phyloP scores from a whole-genome alignment of 2,888 invertebrate genomes.

The Cephus runcator region DNA sequence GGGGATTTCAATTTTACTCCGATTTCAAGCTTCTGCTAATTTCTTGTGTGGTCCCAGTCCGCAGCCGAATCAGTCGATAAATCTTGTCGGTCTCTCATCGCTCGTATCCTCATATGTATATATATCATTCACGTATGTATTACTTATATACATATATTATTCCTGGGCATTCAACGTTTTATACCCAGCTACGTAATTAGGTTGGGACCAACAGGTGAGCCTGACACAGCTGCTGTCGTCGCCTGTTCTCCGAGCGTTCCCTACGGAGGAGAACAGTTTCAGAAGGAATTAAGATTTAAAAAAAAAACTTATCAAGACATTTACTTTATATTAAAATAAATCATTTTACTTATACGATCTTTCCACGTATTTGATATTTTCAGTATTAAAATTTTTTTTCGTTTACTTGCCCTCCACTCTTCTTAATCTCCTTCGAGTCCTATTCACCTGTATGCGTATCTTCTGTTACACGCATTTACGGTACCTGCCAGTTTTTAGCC shows the following conservation, averaged over 20 bases:
- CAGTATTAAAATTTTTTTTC: not conserved
- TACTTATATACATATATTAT: constrained; percentile 15
- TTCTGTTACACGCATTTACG: not conserved
- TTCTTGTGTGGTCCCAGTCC: not conserved
- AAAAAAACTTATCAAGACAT: not conserved
- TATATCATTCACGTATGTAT: not conserved
- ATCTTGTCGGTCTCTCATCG: constrained; percentile 38
- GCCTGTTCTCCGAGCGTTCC: not conserved
- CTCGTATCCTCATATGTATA: constrained; percentile 8
- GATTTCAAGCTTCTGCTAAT: not conserved
- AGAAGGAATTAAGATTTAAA: not conserved
- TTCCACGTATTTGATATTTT: not conserved
- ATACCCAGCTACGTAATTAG: constrained; percentile 52
- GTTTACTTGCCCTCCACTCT: not conserved
- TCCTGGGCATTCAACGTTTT: constrained; percentile 35
- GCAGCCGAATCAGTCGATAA: constrained; percentile 41
- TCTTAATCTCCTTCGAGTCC: not conserved
- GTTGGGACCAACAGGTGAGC: constrained; percentile 57
- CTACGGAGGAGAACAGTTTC: not conserved
- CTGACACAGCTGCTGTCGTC: constrained; percentile 47
- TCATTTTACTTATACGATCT: not conserved
- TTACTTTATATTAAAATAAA: not conserved
- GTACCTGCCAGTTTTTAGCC: not conserved
- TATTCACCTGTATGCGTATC: not conserved
- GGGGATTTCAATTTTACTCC: not conserved